Base-by-base conservation (phyloP, 2,113 vertebrate genomes). In the Salvelinus namaycush region DNA sequence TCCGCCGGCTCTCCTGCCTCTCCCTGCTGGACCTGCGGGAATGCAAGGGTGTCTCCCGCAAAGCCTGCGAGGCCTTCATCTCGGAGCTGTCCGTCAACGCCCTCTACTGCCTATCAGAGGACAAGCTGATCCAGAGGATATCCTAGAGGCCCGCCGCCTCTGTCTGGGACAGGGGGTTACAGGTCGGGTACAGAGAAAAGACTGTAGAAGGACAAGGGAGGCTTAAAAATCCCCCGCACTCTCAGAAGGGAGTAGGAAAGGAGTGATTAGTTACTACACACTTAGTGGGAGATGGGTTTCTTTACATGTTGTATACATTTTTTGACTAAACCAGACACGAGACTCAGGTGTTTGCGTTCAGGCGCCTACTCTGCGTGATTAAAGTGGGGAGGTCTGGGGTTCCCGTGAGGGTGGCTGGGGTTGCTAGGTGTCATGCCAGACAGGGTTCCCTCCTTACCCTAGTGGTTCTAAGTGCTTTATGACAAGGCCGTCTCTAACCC, bases 41-140 rank as follows among this genome's bases (percentile, higher is more conserved):
- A 80, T 99, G 97, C 91, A 97, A 96, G 93, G 95, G 97, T 44
- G 96, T 99, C 81, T 95, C 97, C 71, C 95, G 96, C 70, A 94
- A 96, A 90, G 97, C 97, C 83, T 99, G 98, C 4, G 97, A 99
- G 95, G 94, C 94, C 83, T 97, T 99, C 91, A 98, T 98, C 93
- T 96, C 97, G 18, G 97, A 99, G 93, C 93, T 98, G 89, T 97
- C 96, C 11, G 96, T 97, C 92, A 98, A 96, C 90, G 95, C 94
- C 81, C 97, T 98, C 89, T 99, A 98, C 94, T 99, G 96, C 94
- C 95, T 99, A 83, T 97, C 96, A 3, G 98, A 99, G 22, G 98
- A 99, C 91, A 99, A 97, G 91, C 94, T 99, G 89, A 98, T 99
- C 89, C 96, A 99, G 95, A 95, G 97, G 93, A 98, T 99, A 95